Conservation (phyloP, 2,888 invertebrate species). For the Acleris emargana region DNA sequence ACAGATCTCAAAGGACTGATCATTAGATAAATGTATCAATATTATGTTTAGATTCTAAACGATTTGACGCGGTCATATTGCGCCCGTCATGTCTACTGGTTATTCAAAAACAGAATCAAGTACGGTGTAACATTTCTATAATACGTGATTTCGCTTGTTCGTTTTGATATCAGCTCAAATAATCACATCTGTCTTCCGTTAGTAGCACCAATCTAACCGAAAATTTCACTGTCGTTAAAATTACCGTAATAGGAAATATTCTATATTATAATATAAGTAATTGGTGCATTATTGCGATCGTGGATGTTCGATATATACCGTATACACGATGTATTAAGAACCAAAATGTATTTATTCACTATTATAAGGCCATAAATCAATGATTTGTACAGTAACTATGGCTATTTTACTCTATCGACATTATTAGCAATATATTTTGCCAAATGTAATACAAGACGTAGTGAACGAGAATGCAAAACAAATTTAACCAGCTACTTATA, state of each 20-base stretch:
- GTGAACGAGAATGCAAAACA: background rate
- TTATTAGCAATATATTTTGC: background rate
- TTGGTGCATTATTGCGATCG: background rate
- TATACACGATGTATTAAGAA: too few species aligned
- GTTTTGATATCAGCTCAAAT: slow-evolving; percentile 56
- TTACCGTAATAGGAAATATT: background rate
- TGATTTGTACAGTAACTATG: background rate
- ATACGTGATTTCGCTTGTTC: slow-evolving; percentile 37
- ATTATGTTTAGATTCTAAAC: slow-evolving; percentile 46
- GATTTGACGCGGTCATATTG: slow-evolving; percentile 47
- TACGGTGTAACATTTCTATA: slow-evolving; percentile 25
- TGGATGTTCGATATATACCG: background rate
- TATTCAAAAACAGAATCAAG: slow-evolving; percentile 6
- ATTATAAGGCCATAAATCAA: background rate
- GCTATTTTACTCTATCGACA: background rate
- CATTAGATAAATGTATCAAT: slow-evolving; percentile 53
- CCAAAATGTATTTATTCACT: too few species aligned
- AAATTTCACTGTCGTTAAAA: slow-evolving; percentile 22
- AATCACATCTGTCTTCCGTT: slow-evolving; percentile 73
- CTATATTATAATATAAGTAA: background rate
- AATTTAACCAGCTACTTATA: background rate
- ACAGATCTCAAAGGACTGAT: slow-evolving; percentile 41
- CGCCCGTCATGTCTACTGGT: slow-evolving; percentile 14
- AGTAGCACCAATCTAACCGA: slow-evolving; percentile 36
- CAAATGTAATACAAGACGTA: background rate